Conservation (phyloP, 2,797 vertebrate genomes). For the Megaceryle alcyon region DNA sequence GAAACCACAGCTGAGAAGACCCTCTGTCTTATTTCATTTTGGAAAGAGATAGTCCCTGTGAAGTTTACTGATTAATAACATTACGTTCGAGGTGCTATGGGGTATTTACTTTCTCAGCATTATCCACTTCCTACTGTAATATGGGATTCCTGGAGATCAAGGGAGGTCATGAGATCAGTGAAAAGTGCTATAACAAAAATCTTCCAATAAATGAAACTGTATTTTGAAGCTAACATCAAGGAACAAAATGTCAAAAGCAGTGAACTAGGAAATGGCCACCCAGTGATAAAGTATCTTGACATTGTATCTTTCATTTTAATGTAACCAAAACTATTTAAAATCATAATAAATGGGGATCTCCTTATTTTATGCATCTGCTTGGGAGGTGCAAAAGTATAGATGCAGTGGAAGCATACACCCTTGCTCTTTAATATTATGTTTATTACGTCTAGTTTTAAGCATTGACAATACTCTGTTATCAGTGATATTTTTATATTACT, state of each 20-base stretch:
- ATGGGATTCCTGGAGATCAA: background rate
- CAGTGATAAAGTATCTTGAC: background rate
- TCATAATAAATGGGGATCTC: background rate
- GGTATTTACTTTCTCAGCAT: background rate
- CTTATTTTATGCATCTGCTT: constrained; percentile 4
- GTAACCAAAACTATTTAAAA: constrained; percentile 3
- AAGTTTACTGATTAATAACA: background rate
- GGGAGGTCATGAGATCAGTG: background rate
- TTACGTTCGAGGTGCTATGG: background rate
- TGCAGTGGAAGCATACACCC: background rate
- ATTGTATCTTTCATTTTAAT: constrained; percentile 3
- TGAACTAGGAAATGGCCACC: constrained; percentile 36
- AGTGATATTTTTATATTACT: background rate
- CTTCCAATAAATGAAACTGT: background rate
- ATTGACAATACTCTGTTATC: background rate
- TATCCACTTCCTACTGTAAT: constrained; percentile 1
- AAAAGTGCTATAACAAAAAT: constrained; percentile 15
- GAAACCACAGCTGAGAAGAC: background rate
- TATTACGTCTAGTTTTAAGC: background rate
- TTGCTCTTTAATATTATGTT: constrained; percentile 19
- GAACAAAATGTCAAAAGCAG: constrained; percentile 38
- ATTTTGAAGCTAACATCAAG: constrained; percentile 32
- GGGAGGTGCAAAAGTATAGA: background rate
- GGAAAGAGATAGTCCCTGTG: background rate
- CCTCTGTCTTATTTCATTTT: background rate